Evolutionary conservation across 2,888 invertebrate species (phyloP), one percentile per base, ranked within the genome.

Genomic region (Scrobipalpa costella): DNA sequence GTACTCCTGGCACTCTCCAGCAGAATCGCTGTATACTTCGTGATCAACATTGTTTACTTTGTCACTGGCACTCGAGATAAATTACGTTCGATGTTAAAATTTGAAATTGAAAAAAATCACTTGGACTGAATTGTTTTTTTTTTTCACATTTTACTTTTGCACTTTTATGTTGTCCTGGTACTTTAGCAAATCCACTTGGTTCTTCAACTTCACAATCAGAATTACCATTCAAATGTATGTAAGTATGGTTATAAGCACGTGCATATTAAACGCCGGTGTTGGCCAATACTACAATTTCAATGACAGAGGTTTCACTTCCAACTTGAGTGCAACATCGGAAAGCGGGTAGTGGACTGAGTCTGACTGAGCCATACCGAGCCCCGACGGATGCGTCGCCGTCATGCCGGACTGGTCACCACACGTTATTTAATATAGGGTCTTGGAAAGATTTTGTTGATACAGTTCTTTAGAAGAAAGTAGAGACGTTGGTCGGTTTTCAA

Each of bases 11-110:
- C 93, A 66, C 94, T 93, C 80, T 94, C 94, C 85, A 95, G 82
- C 76, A 95, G 79, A 66, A 95, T 92, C 60, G 94, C 93, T n/a
- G 95, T 95, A 74, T 94, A 95, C 78, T 94, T 93, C 21, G 94
- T 94, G 80, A 95, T 95, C 81, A 94, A 89, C 95, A 95, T 95
- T 72, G 86, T 79, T 69, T 66, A 72, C 67, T 67, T 21, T 19
- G 66, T 68, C 64, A 69, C 67, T 55, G 15, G 15, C 27, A 52
- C 52, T 33, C 27, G 27, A 27, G 27, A 27, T 3, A 27, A 27
- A 27, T n/a, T n/a, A n/a, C 27, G 27, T 50, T 44, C 15, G 50
- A 50, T 17, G 50, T 50, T 50, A 19, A 5, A 19, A 21, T 9
- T 50, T 50, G 9, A 50, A 21, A 44, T n/a, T n/a, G n/a, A n/a